These are phyloP conservation scores for Montipora foliosa DNA, from an alignment of 64 coral and sea anemone species.

Conservation along the genomic window DNA sequence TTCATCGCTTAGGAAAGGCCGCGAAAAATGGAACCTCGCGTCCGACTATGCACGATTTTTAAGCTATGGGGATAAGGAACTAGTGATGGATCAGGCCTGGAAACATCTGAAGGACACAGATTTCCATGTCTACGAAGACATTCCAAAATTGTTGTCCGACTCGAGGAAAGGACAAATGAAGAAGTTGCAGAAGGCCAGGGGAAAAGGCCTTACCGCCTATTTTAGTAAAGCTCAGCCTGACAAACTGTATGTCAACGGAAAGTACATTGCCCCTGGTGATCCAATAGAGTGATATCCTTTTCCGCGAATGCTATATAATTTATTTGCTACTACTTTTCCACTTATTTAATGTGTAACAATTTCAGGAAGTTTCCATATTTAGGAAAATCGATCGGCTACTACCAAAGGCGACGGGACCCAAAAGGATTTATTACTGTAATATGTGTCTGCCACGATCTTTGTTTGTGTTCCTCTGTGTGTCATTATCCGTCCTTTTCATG, in stretches of 20 bases:
- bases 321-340: neutral
- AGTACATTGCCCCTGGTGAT: neutral
- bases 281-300: too few relatives aligned
- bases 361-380: neutral
- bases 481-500: neutral
- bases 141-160: neutral
- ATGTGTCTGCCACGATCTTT: neutral
- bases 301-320: neutral
- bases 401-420: neutral
- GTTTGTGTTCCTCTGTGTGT: neutral
- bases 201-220: neutral
- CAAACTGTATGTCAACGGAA: neutral
- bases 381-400: neutral
- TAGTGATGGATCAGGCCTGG: neutral
- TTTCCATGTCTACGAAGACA: neutral
- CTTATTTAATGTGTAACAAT: neutral
- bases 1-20: conserved; percentile 2
- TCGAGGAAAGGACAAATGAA: conserved; percentile 2
- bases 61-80: neutral
- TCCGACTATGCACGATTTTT: neutral
- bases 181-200: conserved; percentile 3
- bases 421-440: neutral
- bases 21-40: neutral
- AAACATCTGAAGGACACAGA: neutral
- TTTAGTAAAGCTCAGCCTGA: neutral